Evolutionary conservation across 2,888 invertebrate genomes (phyloP), one percentile per base, ranked within the genome.

Genomic region (Euzetes globulus): DNA sequence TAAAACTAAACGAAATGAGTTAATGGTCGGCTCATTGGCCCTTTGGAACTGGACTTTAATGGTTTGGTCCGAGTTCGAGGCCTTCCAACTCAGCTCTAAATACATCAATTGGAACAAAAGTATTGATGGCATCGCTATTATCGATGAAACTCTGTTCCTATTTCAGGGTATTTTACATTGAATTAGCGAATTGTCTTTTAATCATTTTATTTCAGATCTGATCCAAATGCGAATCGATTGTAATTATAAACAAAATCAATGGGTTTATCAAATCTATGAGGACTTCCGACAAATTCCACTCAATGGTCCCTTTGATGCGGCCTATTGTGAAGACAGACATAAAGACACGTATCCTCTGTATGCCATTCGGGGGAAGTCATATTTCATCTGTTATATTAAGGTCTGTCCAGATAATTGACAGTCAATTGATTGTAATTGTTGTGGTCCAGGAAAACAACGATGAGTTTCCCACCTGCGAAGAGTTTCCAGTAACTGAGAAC

Each of bases 91-190:
- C 25, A 65, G 37, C 3, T 27, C 15, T 4, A 25, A 25, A 9
- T 6, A 13, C 55, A 19, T 70, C 19, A 11, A 70, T 70, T 70
- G 70, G 70, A 22, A 19, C 6, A 41, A 45, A 70, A 25, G 47
- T 45, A 70, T 70, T 45, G 70, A 70, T 17, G 70, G 25, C 9
- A 70, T 70, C 19, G 70, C 70, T 15, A 25, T 45, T 6, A 17
- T 7, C 1, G 25, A 45, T 6, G 70, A 70, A 15, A 41, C 25
- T 1, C 1, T 47, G 3, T 15, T 45, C 6, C 25, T 70, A 3
- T 70, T 70, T 47, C 70, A 70, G 22, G 47, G 70, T 70, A 47
- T 47, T n/a, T n/a, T 17, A 15, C 9, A 3, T 17, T 58, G 13
- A 13, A 6, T 55, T 22, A 55, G 13, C 13, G 25, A 55, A 47